Percentiles rank a stretch among this genome's conserved stretches.
phyloP scores from a whole-genome alignment of 2,888 invertebrate species.

The Elmis aenea region DNA sequence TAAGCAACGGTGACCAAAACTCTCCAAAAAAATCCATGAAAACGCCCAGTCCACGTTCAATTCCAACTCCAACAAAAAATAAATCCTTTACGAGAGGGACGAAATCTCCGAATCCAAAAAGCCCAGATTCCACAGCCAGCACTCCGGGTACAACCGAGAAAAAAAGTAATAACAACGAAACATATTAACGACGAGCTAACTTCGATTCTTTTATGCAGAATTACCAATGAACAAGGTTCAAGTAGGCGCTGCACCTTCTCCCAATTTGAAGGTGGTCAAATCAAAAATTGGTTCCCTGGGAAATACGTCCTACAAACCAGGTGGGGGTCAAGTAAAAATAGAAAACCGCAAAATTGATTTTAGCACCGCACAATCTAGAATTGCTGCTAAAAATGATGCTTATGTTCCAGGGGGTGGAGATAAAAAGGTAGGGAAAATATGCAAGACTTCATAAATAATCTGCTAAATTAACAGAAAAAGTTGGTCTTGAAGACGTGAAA shows the following conservation, averaged over 20 bases:
- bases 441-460: too few relatives aligned
- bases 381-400: slow-evolving; percentile 86
- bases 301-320: slow-evolving; percentile 85
- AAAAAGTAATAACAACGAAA: slow-evolving; percentile 72
- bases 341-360: slow-evolving; percentile 83
- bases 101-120: slow-evolving; percentile 57
- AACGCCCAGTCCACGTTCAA: slow-evolving; percentile 29
- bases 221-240: slow-evolving; percentile 91
- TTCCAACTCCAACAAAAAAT: slow-evolving; percentile 42
- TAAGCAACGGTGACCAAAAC: slow-evolving; percentile 61
- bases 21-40: slow-evolving; percentile 66
- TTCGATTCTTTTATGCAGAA: slow-evolving; percentile 50
- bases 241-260: slow-evolving; percentile 87
- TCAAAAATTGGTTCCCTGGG: slow-evolving; percentile 90
- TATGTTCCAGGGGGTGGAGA: slow-evolving; percentile 85
- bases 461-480: too few relatives aligned
- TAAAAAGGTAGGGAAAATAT: slow-evolving; percentile 78
- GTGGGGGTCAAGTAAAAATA: slow-evolving; percentile 83
- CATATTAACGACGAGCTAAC: slow-evolving; percentile 1
- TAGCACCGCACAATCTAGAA: slow-evolving; percentile 76
- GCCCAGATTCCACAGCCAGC: slow-evolving; percentile 56
- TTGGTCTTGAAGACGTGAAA: too few relatives aligned
- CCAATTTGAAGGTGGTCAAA: slow-evolving; percentile 84
- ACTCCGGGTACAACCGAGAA: slow-evolving; percentile 54
- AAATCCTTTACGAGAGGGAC: slow-evolving; percentile 45